Evolutionary conservation across 2,888 invertebrate genomes (phyloP).

Genomic region (Halictus quadricinctus): DNA sequence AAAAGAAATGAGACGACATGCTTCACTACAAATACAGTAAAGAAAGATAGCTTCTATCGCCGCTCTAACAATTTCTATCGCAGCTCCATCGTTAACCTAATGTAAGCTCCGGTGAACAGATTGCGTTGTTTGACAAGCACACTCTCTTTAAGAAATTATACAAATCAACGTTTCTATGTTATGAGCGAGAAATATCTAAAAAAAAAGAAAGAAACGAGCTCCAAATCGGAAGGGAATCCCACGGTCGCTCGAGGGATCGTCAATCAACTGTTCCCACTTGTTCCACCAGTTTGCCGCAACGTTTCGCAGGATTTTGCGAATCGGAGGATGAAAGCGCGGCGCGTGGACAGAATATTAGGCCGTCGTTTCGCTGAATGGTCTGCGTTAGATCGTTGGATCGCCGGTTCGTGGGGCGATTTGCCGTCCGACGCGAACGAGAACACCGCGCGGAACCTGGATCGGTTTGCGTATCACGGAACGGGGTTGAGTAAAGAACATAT

Average conservation of each 20-base stretch:
- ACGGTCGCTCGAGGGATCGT: not conserved
- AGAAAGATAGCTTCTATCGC: not conserved
- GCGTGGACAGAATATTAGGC: conserved; percentile 1
- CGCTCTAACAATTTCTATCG: not conserved
- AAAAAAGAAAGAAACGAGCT: not conserved
- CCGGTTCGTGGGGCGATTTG: not conserved
- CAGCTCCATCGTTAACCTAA: not conserved
- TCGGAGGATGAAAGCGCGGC: not conserved
- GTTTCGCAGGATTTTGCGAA: not conserved
- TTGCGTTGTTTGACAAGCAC: not conserved
- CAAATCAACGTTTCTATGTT: not conserved
- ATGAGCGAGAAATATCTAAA: not conserved
- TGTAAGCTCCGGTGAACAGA: not conserved
- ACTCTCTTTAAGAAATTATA: not conserved
- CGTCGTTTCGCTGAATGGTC: conserved; percentile 5
- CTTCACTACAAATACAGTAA: not conserved
- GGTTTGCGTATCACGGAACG: not conserved
- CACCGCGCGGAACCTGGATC: not conserved
- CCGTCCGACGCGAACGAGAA: not conserved
- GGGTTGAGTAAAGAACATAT: not conserved
- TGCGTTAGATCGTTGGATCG: not conserved
- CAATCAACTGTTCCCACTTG: not conserved
- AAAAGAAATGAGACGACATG: not conserved
- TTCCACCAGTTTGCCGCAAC: not conserved
- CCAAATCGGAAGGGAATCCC: not conserved